Evolutionary conservation across 1,140 invertebrate genomes (phyloP).

Genomic region (Euura saliciscinereae): DNA sequence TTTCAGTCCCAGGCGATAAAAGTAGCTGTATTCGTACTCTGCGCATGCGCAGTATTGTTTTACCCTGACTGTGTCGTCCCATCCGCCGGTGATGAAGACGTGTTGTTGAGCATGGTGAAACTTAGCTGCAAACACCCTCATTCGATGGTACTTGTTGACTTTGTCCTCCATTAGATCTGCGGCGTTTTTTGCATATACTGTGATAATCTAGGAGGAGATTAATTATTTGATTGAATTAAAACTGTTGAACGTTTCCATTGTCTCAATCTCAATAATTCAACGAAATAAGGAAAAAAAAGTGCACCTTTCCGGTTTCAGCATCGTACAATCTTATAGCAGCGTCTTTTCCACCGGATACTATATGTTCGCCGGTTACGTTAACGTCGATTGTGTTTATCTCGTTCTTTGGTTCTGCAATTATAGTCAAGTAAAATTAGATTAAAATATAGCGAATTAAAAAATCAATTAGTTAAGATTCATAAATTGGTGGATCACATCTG

Average conservation of each 20-base stretch:
- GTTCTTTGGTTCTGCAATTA: conserved; percentile 40
- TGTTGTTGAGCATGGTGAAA: conserved; percentile 39
- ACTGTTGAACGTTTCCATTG: background rate
- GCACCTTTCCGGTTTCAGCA: conserved; percentile 35
- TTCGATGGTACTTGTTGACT: conserved; percentile 38
- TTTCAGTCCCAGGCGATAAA: too few relatives aligned
- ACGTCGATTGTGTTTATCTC: conserved; percentile 47
- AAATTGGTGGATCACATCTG: too few relatives aligned
- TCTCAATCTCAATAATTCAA: background rate
- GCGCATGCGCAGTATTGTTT: background rate
- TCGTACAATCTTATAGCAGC: conserved; percentile 44
- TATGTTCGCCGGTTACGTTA: conserved; percentile 26
- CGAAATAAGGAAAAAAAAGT: conserved; percentile 18
- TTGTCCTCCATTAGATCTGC: conserved; percentile 27
- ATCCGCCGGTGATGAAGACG: conserved; percentile 47
- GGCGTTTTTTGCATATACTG: conserved; percentile 28
- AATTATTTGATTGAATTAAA: background rate
- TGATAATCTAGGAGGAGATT: conserved; percentile 28
- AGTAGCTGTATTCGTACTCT: too few relatives aligned
- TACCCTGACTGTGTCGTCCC: conserved; percentile 48
- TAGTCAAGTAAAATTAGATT: background rate
- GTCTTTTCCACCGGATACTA: conserved; percentile 47
- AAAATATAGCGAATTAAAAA: too few relatives aligned
- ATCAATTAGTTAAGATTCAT: too few relatives aligned
- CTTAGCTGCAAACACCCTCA: conserved; percentile 44